A percentile compares a stretch with the other conserved stretches of the same genome.
Evolutionary conservation across 2,888 invertebrate genomes (phyloP).

Genomic region (Vannuccia rotundouncinata): DNA sequence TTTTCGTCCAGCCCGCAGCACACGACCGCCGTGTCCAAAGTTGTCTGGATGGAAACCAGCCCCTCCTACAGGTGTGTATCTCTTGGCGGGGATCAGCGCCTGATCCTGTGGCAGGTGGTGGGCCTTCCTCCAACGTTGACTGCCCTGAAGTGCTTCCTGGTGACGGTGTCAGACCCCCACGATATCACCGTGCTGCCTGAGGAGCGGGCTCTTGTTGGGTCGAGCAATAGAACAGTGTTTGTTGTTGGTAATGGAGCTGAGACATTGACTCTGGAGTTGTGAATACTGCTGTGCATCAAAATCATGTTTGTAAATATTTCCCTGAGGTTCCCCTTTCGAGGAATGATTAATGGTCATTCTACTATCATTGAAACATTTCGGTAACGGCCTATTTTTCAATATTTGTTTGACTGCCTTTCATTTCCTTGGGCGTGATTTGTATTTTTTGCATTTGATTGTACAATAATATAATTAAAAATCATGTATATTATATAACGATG

Average conservation of each 20-base stretch:
- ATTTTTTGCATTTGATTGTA: no score
- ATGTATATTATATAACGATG: no score
- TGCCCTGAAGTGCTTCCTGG: background rate
- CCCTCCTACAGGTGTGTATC: background rate
- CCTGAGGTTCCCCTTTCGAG: no score
- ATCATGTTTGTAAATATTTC: no score
- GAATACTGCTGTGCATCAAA: no score
- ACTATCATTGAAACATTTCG: no score
- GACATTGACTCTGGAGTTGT: background rate
- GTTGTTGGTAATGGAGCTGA: background rate
- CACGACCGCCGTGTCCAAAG: background rate
- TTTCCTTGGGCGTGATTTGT: no score
- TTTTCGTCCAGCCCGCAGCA: background rate
- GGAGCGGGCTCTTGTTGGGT: background rate
- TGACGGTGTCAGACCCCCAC: background rate
- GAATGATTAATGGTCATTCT: no score
- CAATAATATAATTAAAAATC: no score
- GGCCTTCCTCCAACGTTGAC: background rate
- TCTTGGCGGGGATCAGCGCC: background rate
- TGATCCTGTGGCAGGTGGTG: background rate
- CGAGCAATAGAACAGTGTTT: background rate
- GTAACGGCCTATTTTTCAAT: no score
- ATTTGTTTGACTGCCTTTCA: no score
- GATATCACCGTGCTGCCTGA: background rate
- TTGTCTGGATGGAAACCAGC: background rate